Percentiles rank a stretch among this genome's conserved stretches.
Evolutionary conservation across 2,797 vertebrate genomes (phyloP).

Genomic region (Danio albolineatus): DNA sequence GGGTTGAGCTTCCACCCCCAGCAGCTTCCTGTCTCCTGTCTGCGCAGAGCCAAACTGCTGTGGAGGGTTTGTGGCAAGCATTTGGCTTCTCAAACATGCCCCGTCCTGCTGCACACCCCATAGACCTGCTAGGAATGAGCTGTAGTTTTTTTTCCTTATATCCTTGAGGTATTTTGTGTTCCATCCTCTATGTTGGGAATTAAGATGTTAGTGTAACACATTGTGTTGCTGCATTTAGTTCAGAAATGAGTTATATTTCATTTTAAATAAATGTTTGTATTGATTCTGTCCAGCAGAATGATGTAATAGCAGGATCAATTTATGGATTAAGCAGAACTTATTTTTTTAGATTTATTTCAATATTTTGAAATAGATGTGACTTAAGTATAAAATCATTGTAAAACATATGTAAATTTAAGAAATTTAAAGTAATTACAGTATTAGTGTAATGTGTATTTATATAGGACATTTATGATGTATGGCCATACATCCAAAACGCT

Average conservation of each 20-base stretch:
- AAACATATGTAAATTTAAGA: too few species aligned
- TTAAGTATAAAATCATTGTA: too few species aligned
- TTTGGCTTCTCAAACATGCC: neutral
- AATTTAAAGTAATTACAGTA: too few species aligned
- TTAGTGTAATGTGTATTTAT: too few species aligned
- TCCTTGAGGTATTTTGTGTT: neutral
- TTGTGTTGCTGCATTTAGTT: neutral
- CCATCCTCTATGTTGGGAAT: too few species aligned
- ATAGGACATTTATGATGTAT: too few species aligned
- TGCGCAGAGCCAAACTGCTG: conserved; percentile 59
- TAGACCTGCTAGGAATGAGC: neutral
- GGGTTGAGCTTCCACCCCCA: conserved; percentile 73
- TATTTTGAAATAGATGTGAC: too few species aligned
- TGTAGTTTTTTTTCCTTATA: neutral
- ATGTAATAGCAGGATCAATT: neutral
- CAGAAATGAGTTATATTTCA: neutral
- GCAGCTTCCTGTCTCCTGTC: conserved; percentile 80
- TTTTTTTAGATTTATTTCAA: neutral
- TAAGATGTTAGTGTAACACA: too few species aligned
- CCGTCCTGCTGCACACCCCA: neutral
- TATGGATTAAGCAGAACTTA: neutral
- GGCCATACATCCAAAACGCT: too few species aligned
- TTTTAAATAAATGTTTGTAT: neutral
- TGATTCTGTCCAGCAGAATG: neutral
- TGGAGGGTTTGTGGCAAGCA: conserved; percentile 11